A percentile compares a stretch with the other conserved stretches of the same genome.
phyloP scores from a whole-genome alignment of 2,797 vertebrate species.

The Triplophysa bombifrons region DNA sequence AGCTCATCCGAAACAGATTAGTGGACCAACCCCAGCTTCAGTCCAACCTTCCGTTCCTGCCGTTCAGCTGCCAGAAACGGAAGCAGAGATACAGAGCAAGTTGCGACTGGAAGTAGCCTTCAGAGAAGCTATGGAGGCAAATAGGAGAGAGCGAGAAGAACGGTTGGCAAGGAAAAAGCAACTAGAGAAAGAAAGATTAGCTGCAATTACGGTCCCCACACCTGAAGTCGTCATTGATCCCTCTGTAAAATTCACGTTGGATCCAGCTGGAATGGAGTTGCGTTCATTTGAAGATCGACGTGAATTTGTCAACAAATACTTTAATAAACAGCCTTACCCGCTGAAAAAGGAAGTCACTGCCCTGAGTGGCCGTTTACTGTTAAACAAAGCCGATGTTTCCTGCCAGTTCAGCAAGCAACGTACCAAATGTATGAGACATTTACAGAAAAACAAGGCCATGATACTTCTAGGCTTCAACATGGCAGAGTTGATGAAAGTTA shows the following conservation, averaged over 20 bases:
- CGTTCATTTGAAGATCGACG: conserved; percentile 81
- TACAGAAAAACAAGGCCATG: conserved; percentile 77
- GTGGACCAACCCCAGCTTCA: conserved; percentile 37
- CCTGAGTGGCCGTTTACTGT: conserved; percentile 79
- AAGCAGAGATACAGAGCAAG: conserved; percentile 71
- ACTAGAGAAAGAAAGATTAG: conserved; percentile 66
- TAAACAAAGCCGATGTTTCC: conserved; percentile 84
- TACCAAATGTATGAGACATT: conserved; percentile 84
- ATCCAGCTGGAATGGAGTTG: conserved; percentile 77
- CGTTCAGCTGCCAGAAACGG: conserved; percentile 26
- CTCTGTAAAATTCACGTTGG: conserved; percentile 76
- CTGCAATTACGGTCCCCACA: conserved; percentile 47
- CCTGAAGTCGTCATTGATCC: conserved; percentile 63
- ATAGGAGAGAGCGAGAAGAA: conserved; percentile 76
- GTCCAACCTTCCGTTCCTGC: conserved; percentile 37
- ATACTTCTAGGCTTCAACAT: conserved; percentile 93
- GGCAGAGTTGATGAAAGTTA: conserved; percentile 84
- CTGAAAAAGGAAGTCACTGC: conserved; percentile 85
- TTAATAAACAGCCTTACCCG: conserved; percentile 88
- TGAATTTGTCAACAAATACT: conserved; percentile 89
- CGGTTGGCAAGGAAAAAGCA: conserved; percentile 78
- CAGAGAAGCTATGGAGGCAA: conserved; percentile 74
- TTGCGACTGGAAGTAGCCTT: conserved; percentile 74
- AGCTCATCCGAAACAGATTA: conserved; percentile 25
- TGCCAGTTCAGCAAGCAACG: conserved; percentile 86